phyloP scores from a whole-genome alignment of 2,797 vertebrate species.

The Pitangus sulphuratus region DNA sequence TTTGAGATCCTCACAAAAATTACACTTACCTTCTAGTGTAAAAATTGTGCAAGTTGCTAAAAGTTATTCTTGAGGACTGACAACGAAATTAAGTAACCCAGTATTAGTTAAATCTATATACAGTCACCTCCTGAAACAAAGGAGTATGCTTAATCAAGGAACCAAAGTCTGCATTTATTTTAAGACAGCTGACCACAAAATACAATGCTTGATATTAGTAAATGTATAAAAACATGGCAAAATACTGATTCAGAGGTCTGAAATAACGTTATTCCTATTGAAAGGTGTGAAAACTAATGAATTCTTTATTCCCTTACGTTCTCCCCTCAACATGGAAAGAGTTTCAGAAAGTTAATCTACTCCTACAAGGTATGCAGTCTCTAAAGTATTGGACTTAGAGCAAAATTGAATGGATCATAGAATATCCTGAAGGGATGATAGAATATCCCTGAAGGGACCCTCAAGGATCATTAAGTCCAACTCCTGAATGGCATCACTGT shows the following conservation, averaged over 20 bases:
- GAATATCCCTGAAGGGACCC: not conserved
- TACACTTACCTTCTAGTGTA: accelerated
- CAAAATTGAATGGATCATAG: not conserved
- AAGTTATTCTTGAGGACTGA: not conserved
- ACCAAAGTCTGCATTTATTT: not conserved
- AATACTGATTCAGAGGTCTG: not conserved
- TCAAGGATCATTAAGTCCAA: not conserved
- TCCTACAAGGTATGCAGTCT: not conserved
- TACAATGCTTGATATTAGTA: not conserved
- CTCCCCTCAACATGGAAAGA: not conserved
- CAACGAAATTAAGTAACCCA: not conserved
- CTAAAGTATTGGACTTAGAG: not conserved
- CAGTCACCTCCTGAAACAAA: not conserved
- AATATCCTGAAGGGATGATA: not conserved
- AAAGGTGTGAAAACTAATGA: not conserved
- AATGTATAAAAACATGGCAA: not conserved
- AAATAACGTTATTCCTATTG: not conserved
- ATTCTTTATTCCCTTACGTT: not conserved
- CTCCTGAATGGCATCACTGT: not conserved
- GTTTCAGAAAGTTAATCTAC: not conserved
- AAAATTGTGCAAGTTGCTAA: not conserved
- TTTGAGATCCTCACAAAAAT: not conserved
- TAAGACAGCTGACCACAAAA: not conserved
- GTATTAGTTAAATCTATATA: not conserved
- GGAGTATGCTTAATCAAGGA: not conserved